Evolutionary conservation across 2,797 vertebrate genomes (phyloP).

Genomic region (Tarsius wallacei): DNA sequence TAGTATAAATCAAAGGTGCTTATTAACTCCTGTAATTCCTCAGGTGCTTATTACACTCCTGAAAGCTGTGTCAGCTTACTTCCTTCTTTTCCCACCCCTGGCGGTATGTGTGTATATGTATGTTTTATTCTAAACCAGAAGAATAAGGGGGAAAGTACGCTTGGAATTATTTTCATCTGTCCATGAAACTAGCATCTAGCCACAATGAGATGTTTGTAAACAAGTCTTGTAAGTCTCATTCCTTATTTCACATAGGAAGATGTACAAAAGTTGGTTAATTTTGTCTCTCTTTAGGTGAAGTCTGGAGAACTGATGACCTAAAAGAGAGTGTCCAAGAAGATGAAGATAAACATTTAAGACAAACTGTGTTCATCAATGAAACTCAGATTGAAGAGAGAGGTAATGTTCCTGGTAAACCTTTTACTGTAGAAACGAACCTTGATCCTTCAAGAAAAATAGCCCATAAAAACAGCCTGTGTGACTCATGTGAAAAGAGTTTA

Average conservation of each 20-base stretch:
- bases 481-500: constrained; percentile 69
- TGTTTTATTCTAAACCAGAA: not conserved
- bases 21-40: too few relatives aligned
- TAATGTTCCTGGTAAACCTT: constrained; percentile 26
- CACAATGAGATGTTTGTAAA: not conserved
- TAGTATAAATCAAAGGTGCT: not conserved
- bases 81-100: too few relatives aligned
- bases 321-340: constrained; percentile 3
- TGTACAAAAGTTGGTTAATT: constrained; percentile 45
- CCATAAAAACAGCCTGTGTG: constrained; percentile 51
- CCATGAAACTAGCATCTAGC: not conserved
- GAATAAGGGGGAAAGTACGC: not conserved
- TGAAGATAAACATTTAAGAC: not conserved
- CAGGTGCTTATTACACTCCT: too few relatives aligned
- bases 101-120: not conserved
- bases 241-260: not conserved
- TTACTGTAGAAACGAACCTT: not conserved
- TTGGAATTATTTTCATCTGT: not conserved
- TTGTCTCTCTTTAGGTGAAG: constrained; percentile 72
- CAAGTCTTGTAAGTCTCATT: not conserved
- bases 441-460: constrained; percentile 1
- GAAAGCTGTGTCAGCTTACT: too few relatives aligned
- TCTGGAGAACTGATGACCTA: constrained; percentile 26
- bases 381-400: constrained; percentile 20
- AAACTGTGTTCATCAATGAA: not conserved